A percentile compares a stretch with the other conserved stretches of the same genome.
phyloP scores from a whole-genome alignment of 2,888 invertebrate species.

The Mimas tiliae region DNA sequence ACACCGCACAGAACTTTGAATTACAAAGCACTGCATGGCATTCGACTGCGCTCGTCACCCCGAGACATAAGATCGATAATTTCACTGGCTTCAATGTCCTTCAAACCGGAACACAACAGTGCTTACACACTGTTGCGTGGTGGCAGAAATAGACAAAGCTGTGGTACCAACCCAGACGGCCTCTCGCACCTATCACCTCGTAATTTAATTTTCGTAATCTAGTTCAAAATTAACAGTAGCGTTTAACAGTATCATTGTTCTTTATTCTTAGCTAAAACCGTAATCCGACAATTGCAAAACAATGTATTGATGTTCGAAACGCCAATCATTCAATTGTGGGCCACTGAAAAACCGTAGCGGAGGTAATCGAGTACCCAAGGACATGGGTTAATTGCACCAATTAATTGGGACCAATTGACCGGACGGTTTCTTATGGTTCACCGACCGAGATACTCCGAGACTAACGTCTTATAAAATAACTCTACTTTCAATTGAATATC shows the following conservation, averaged over 20 bases:
- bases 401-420: constrained; percentile 33
- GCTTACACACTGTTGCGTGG: no score
- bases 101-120: no score
- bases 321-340: constrained; percentile 28
- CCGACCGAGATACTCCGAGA: not conserved
- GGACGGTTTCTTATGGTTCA: constrained; percentile 26
- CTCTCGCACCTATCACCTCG: no score
- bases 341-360: constrained; percentile 23
- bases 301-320: constrained; percentile 22
- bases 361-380: constrained; percentile 32
- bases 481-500: not conserved
- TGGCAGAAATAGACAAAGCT: no score
- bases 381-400: constrained; percentile 31
- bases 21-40: no score
- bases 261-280: not conserved
- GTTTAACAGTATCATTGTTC: not conserved
- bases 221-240: not conserved
- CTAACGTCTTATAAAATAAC: not conserved
- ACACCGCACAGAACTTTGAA: no score
- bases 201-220: no score
- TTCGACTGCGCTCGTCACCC: no score
- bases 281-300: not conserved
- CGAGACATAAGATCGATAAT: no score
- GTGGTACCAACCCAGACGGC: no score
- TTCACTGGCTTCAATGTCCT: no score